Conservation (phyloP, 2,888 invertebrate species). For the Morpho deidamia region DNA sequence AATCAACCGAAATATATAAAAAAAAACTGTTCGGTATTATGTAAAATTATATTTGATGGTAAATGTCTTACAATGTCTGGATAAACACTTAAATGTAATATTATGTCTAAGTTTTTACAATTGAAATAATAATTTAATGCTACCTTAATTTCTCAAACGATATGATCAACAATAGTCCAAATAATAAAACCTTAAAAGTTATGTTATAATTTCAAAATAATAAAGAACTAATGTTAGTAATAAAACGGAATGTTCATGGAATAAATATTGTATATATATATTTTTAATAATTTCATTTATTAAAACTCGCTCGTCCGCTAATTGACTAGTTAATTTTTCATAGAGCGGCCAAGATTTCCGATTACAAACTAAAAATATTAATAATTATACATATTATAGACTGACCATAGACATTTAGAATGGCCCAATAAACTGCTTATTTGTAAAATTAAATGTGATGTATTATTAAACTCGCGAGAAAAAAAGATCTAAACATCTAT, state of each 20-base stretch:
- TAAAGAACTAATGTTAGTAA: background rate
- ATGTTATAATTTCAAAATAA: background rate
- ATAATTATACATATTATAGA: slow-evolving; percentile 5
- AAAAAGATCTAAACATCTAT: background rate
- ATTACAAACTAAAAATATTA: slow-evolving; percentile 12
- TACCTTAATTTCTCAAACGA: slow-evolving; percentile 3
- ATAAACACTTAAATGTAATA: slow-evolving; percentile 11
- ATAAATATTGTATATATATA: slow-evolving; percentile 20
- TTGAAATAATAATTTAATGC: slow-evolving; percentile 18
- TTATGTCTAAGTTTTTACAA: slow-evolving; percentile 12
- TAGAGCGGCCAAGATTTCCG: slow-evolving; percentile 45
- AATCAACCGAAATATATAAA: background rate
- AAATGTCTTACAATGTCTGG: slow-evolving; percentile 26
- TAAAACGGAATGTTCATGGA: slow-evolving; percentile 28
- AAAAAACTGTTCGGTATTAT: background rate
- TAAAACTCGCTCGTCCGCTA: slow-evolving; percentile 41
- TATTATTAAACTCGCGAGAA: background rate
- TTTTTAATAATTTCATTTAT: slow-evolving; percentile 14
- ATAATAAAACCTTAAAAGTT: background rate
- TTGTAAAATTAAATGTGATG: background rate
- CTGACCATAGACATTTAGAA: slow-evolving; percentile 18
- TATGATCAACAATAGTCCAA: background rate
- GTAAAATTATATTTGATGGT: slow-evolving; percentile 36
- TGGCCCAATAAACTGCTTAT: background rate
- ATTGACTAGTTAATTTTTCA: slow-evolving; percentile 65